These are phyloP conservation scores for Stegostoma tigrinum DNA, from an alignment of 2,113 vertebrate genomes.

Conservation along the genomic window DNA sequence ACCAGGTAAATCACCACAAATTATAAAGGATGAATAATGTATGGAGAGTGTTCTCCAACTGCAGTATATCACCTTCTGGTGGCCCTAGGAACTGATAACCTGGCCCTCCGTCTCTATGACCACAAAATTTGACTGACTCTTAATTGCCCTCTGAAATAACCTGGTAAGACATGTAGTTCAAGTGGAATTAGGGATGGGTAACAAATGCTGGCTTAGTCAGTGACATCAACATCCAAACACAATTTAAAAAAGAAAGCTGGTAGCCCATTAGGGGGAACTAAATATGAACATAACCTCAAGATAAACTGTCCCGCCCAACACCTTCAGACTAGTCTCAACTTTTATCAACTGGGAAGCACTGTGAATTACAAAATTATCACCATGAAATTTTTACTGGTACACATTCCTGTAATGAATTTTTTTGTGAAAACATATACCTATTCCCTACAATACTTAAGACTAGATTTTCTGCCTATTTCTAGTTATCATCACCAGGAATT, in stretches of 20 bases:
- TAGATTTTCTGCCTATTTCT: background rate
- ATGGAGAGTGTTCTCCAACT: background rate
- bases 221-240: no score
- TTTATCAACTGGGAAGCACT: no score
- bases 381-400: background rate
- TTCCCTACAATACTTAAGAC: background rate
- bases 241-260: no score
- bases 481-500: background rate
- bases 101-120: background rate
- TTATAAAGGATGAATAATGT: background rate
- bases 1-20: background rate
- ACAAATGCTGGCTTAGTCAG: no score
- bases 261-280: background rate
- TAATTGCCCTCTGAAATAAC: background rate
- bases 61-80: no score
- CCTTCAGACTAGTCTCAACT: background rate
- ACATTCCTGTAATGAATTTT: background rate
- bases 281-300: background rate
- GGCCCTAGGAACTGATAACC: background rate
- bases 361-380: background rate
- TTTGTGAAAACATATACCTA: background rate
- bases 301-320: background rate
- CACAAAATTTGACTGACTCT: background rate
- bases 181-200: background rate
- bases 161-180: background rate